Conservation (phyloP, 2,888 invertebrate species). For the Cartodere bifasciata region DNA sequence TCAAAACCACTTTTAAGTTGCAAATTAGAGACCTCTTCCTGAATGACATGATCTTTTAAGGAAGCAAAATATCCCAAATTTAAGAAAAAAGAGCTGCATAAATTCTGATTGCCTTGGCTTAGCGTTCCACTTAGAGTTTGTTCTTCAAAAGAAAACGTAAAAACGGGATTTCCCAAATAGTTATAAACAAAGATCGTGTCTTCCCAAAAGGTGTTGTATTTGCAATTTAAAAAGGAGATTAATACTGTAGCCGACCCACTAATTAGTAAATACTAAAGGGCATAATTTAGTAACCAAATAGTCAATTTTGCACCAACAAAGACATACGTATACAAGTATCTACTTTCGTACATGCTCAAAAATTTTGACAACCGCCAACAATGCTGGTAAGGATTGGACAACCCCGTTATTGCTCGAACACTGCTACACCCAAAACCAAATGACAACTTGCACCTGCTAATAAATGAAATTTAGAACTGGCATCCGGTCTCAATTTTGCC, state of each 20-base stretch:
- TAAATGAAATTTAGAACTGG: constrained; percentile 22
- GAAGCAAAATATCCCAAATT: no score
- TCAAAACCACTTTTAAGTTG: no score
- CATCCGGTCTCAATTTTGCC: constrained; percentile 53
- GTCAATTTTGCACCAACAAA: constrained; percentile 30
- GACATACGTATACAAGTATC: constrained; percentile 3
- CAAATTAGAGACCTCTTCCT: no score
- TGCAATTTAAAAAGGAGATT: no score
- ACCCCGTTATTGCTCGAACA: constrained; percentile 19
- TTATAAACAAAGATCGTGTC: no score
- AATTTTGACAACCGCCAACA: constrained; percentile 6
- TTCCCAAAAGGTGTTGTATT: no score
- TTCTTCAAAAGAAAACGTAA: no score
- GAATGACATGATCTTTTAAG: no score
- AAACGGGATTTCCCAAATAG: no score
- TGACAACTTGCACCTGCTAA: constrained; percentile 22
- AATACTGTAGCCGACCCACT: constrained; percentile 11
- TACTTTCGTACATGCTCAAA: constrained; percentile 1
- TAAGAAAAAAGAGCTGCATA: no score
- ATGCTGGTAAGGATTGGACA: background rate
- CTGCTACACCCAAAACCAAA: constrained; percentile 25
- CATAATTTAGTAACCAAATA: constrained; percentile 26
- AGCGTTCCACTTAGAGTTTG: no score
- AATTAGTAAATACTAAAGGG: constrained; percentile 15
- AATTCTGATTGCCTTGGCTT: no score